Conservation (phyloP, 2,113 vertebrate species). For the Nestor notabilis region DNA sequence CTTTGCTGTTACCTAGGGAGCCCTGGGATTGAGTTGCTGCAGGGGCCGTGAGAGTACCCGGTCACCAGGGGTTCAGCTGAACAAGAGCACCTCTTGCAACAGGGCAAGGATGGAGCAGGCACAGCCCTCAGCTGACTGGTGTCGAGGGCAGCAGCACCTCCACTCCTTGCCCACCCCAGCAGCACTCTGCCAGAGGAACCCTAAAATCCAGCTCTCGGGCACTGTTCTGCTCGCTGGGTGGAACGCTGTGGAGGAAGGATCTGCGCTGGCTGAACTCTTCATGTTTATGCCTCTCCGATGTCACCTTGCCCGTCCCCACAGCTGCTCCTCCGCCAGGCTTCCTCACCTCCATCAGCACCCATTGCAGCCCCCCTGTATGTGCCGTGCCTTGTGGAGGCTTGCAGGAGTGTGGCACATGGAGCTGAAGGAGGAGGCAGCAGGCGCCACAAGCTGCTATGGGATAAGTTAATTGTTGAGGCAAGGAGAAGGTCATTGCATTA, state of each 20-base stretch:
- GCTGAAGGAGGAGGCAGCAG: background rate
- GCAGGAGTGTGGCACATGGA: rapidly evolving
- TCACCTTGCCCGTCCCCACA: background rate
- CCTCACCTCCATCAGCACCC: background rate
- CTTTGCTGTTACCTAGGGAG: background rate
- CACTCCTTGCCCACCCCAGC: rapidly evolving
- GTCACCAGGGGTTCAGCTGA: rapidly evolving
- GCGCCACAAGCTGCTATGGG: background rate
- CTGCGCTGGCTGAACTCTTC: background rate
- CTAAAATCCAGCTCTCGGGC: background rate
- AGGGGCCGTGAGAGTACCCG: background rate
- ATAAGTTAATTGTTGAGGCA: background rate
- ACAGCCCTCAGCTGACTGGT: background rate
- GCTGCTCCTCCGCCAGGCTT: background rate
- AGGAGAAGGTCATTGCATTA: background rate
- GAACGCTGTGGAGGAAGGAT: background rate
- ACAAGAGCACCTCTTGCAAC: background rate
- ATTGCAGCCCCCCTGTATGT: rapidly evolving
- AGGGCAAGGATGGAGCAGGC: background rate
- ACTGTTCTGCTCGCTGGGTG: rapidly evolving
- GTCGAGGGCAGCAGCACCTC: background rate
- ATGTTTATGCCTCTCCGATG: background rate
- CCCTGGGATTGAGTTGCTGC: rapidly evolving
- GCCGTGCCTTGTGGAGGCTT: background rate
- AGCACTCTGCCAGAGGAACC: background rate